Evolutionary conservation across 1,140 invertebrate genomes (phyloP).

Genomic region (Wasmannia auropunctata): DNA sequence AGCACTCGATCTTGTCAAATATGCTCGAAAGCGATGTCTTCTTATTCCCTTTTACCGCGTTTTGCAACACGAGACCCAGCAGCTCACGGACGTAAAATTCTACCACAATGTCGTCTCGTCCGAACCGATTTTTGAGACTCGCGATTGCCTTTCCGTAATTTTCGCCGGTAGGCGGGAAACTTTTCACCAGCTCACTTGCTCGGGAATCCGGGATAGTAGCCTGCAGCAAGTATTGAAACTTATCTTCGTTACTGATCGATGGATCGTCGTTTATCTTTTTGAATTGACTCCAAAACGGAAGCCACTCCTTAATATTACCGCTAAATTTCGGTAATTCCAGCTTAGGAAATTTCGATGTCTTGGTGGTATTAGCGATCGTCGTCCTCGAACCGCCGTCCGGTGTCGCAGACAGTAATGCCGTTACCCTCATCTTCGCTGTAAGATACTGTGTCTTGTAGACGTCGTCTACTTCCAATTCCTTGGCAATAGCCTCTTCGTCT

Average conservation of each 20-base stretch:
- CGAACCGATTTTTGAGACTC: constrained; percentile 73
- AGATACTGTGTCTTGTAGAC: constrained; percentile 56
- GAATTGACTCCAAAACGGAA: constrained; percentile 76
- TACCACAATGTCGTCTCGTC: constrained; percentile 73
- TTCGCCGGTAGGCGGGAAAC: constrained; percentile 69
- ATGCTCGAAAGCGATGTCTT: constrained; percentile 40
- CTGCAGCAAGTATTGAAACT: constrained; percentile 72
- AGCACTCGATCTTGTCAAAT: constrained; percentile 67
- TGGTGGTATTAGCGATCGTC: background rate
- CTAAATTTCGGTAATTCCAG: constrained; percentile 73
- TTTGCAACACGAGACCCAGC: constrained; percentile 66
- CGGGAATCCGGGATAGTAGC: constrained; percentile 57
- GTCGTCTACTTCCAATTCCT: constrained; percentile 57
- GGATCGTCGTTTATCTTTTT: constrained; percentile 73
- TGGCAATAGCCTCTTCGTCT: constrained; percentile 22
- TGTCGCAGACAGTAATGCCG: background rate
- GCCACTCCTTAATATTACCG: constrained; percentile 72
- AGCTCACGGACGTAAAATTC: constrained; percentile 79
- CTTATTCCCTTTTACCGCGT: constrained; percentile 47
- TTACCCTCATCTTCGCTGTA: constrained; percentile 25
- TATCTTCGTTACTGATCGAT: constrained; percentile 67
- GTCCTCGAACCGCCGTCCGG: background rate
- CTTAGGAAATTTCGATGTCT: constrained; percentile 65
- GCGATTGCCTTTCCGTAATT: constrained; percentile 75
- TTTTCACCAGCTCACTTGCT: constrained; percentile 65